Evolutionary conservation across 2,797 vertebrate genomes (phyloP).

Genomic region (Lates japonicus): DNA sequence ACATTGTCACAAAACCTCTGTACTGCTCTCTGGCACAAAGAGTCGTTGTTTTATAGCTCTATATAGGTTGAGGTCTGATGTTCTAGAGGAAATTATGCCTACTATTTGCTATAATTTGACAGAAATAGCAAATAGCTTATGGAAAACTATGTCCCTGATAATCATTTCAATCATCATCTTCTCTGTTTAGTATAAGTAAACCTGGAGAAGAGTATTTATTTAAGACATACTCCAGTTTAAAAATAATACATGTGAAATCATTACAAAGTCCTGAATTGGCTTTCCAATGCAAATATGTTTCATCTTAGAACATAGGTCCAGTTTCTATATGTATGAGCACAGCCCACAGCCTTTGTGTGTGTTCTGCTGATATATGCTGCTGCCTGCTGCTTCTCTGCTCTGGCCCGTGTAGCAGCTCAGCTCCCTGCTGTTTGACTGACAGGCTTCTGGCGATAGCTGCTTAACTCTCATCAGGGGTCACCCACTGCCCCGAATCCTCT

Average conservation of each 20-base stretch:
- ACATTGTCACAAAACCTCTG: not conserved
- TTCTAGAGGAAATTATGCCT: not conserved
- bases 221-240: not conserved
- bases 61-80: not conserved
- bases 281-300: slow-evolving; percentile 40
- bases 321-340: slow-evolving; percentile 31
- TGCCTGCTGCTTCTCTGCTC: slow-evolving; percentile 80
- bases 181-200: slow-evolving; percentile 7
- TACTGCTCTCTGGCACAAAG: slow-evolving; percentile 9
- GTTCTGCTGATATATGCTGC: slow-evolving; percentile 89
- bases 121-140: not conserved
- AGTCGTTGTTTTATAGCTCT: not conserved
- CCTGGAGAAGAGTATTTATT: not conserved
- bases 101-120: not conserved
- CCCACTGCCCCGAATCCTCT: slow-evolving; percentile 59
- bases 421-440: slow-evolving; percentile 89
- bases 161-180: slow-evolving; percentile 11
- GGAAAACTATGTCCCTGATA: slow-evolving; percentile 4
- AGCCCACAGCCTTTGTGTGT: slow-evolving; percentile 44
- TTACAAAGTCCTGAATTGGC: slow-evolving; percentile 2
- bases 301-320: slow-evolving; percentile 8
- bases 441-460: slow-evolving; percentile 80
- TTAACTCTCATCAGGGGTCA: slow-evolving; percentile 85
- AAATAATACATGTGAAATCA: not conserved
- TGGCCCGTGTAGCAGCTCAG: slow-evolving; percentile 82